Percentiles rank a stretch among this genome's conserved stretches.
Conservation (phyloP, 1,140 invertebrate species). For the Catajapyx aquilonaris region DNA sequence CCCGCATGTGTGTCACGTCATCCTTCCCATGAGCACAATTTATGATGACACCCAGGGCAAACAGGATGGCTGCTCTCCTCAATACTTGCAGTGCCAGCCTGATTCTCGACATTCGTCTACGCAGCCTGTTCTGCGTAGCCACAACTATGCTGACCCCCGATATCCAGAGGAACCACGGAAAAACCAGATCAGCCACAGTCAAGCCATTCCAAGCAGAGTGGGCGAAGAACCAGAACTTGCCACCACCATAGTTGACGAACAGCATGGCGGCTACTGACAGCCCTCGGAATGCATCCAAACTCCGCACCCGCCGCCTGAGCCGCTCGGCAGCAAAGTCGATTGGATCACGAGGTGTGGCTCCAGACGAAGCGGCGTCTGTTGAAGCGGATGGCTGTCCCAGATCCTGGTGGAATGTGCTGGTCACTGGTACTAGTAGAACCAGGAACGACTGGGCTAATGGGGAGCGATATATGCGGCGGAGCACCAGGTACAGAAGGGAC, state of each 20-base stretch:
- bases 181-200: constrained; percentile 75
- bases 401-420: too few relatives aligned
- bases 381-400: too few relatives aligned
- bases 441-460: too few relatives aligned
- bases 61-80: background rate
- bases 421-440: too few relatives aligned
- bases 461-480: too few relatives aligned
- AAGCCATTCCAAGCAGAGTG: constrained; percentile 88
- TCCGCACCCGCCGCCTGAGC: too few relatives aligned
- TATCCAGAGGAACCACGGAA: constrained; percentile 36
- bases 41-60: background rate
- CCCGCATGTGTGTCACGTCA: background rate
- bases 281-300: too few relatives aligned
- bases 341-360: too few relatives aligned
- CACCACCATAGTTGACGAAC: constrained; percentile 76
- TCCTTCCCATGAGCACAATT: background rate
- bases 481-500: too few relatives aligned
- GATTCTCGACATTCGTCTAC: background rate
- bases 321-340: too few relatives aligned
- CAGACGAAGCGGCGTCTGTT: too few relatives aligned
- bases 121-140: background rate
- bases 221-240: constrained; percentile 67
- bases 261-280: constrained; percentile 72
- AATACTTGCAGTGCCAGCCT: background rate
- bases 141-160: background rate